These are phyloP conservation scores for Laticauda laticaudata DNA, from an alignment of 2,113 vertebrate genomes.

Conservation along the genomic window DNA sequence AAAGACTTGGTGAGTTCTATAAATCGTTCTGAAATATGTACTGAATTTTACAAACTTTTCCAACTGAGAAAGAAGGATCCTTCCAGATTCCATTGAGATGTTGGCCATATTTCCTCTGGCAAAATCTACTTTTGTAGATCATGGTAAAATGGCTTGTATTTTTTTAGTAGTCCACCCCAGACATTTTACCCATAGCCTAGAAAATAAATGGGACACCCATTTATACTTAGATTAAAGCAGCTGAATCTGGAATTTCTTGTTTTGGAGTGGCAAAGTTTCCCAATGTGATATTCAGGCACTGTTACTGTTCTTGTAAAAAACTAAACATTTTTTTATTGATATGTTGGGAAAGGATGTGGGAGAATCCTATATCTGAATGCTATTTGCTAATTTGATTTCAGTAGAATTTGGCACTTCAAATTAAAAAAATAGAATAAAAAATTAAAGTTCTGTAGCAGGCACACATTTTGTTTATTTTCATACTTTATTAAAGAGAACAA, in stretches of 20 bases:
- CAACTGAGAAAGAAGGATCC: background rate
- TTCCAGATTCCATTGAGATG: background rate
- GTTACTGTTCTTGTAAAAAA: constrained; percentile 19
- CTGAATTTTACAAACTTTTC: background rate
- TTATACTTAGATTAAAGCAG: background rate
- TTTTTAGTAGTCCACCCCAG: background rate
- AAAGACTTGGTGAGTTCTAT: background rate
- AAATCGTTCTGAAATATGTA: background rate
- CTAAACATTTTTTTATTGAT: constrained; percentile 18
- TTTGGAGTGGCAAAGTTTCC: constrained; percentile 49
- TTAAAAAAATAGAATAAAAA: constrained; percentile 62
- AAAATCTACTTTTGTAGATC: background rate
- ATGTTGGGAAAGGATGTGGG: constrained; percentile 39
- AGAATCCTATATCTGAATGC: constrained; percentile 14
- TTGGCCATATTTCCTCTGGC: background rate
- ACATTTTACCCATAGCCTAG: background rate
- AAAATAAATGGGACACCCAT: background rate
- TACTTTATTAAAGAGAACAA: constrained; percentile 64
- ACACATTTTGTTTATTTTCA: constrained; percentile 61
- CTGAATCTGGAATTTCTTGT: constrained; percentile 9
- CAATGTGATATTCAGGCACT: constrained; percentile 45
- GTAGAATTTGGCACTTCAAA: constrained; percentile 62
- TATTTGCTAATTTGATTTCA: constrained; percentile 33
- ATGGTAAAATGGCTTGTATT: background rate
- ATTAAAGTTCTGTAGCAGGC: constrained; percentile 52